These are phyloP conservation scores for Pelodiscus sinensis DNA, from an alignment of 2,113 vertebrate species.

Conservation along the genomic window DNA sequence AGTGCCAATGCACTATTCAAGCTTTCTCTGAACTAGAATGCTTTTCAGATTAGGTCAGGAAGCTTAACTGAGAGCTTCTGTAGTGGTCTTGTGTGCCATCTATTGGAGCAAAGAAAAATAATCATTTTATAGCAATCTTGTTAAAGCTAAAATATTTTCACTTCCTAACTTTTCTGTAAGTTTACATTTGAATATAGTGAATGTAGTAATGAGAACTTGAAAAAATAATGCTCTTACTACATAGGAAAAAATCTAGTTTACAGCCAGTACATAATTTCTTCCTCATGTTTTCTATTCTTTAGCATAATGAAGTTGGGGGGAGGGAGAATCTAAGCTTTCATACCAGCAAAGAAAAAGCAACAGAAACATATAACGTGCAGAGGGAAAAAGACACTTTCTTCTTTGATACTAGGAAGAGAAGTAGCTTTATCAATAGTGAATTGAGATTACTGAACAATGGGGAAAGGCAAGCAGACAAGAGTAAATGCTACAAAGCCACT, in stretches of 20 bases:
- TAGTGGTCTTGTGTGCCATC: constrained; percentile 80
- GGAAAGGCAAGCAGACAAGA: neutral
- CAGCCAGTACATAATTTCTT: neutral
- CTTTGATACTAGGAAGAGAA: neutral
- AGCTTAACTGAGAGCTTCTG: constrained; percentile 2
- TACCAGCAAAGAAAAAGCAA: neutral
- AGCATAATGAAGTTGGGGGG: rapidly evolving
- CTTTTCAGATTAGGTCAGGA: constrained; percentile 27
- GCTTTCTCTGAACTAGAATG: neutral
- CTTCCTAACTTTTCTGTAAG: neutral
- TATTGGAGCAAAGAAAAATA: constrained; percentile 75
- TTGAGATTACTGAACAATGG: too few species aligned
- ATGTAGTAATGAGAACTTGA: neutral
- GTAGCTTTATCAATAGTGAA: neutral
- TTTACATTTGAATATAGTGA: neutral
- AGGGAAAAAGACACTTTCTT: rapidly evolving
- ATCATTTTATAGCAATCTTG: constrained; percentile 18
- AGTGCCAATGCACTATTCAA: neutral
- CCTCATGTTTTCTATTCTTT: rapidly evolving
- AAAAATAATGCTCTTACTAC: neutral
- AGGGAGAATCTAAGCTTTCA: neutral
- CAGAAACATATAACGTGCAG: neutral
- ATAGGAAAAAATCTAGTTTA: neutral
- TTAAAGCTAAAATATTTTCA: neutral
- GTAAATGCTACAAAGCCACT: neutral